phyloP scores from a whole-genome alignment of 2,797 vertebrate species.

The Megaceryle alcyon region DNA sequence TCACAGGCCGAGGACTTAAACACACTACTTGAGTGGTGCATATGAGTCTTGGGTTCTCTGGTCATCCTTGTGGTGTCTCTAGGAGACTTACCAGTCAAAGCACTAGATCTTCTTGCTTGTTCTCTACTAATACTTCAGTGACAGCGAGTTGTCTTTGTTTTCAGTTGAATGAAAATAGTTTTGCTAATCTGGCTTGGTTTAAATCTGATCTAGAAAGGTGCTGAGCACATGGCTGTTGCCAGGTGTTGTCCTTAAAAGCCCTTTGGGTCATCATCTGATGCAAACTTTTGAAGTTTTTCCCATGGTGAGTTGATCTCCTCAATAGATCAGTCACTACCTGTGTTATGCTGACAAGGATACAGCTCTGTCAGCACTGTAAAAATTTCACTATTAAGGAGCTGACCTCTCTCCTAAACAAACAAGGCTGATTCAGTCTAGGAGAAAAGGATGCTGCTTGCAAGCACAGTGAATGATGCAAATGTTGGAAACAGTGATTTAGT shows the following conservation, averaged over 20 bases:
- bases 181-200: neutral
- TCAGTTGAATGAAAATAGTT: neutral
- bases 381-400: neutral
- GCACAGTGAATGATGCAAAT: neutral
- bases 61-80: neutral
- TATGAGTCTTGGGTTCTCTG: neutral
- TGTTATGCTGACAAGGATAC: neutral
- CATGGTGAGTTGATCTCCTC: neutral
- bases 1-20: neutral
- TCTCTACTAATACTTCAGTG: neutral
- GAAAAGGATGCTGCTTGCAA: neutral
- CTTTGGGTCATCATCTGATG: neutral
- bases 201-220: neutral
- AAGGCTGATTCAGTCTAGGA: neutral
- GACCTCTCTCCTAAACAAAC: neutral
- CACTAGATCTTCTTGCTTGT: neutral
- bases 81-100: neutral
- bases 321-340: neutral
- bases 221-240: neutral
- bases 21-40: neutral
- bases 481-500: neutral
- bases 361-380: neutral
- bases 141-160: neutral
- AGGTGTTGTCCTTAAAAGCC: neutral
- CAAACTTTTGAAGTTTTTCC: neutral